Conservation (phyloP, 2,113 vertebrate species). For the Triplophysa dalaica region DNA sequence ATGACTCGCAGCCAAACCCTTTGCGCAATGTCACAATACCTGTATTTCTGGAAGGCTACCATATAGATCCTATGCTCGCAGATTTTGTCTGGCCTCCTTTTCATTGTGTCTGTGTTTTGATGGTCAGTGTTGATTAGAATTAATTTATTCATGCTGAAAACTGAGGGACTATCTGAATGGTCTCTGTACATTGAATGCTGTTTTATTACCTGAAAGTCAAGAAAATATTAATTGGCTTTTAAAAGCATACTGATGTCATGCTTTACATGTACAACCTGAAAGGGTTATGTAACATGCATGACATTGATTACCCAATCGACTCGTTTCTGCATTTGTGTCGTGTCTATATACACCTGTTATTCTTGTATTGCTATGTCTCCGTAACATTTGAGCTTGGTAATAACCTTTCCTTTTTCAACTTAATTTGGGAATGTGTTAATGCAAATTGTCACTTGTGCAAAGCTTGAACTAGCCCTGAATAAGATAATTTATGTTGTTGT, state of each 20-base stretch:
- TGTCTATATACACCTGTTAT: no score
- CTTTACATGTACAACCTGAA: neutral
- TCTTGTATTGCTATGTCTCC: no score
- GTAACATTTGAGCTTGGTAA: no score
- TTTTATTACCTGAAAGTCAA: neutral
- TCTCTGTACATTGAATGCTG: neutral
- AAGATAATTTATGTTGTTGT: neutral
- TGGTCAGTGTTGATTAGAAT: neutral
- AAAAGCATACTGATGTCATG: neutral
- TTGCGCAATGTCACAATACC: slow-evolving; percentile 48
- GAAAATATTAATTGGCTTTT: neutral
- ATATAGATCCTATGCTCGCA: slow-evolving; percentile 2
- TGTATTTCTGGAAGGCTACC: slow-evolving; percentile 49
- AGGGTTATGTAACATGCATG: neutral
- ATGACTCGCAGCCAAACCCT: neutral
- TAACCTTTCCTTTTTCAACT: no score
- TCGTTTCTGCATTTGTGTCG: no score
- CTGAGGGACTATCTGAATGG: neutral
- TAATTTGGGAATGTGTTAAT: neutral
- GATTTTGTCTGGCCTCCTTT: neutral
- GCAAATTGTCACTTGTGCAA: neutral
- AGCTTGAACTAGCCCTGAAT: neutral
- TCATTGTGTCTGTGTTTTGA: neutral
- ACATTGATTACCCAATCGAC: neutral
- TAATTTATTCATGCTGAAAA: neutral